Evolutionary conservation across 2,888 invertebrate genomes (phyloP).

Genomic region (Campaea margaritaria): DNA sequence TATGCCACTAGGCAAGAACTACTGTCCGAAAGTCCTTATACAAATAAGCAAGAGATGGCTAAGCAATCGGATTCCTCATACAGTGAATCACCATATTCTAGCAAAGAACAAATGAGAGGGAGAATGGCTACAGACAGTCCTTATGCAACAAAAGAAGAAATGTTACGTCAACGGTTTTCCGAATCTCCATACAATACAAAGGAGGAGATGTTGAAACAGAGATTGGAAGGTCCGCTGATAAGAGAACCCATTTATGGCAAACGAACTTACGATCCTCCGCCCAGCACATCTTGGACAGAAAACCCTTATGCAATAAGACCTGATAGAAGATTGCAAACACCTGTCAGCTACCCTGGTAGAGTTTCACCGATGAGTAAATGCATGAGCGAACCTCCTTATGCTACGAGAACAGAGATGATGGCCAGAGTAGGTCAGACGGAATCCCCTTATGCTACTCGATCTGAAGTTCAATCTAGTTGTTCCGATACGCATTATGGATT

Average conservation of each 20-base stretch:
- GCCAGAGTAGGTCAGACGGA: constrained; percentile 70
- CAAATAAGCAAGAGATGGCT: constrained; percentile 61
- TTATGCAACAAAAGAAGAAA: constrained; percentile 81
- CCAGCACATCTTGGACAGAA: constrained; percentile 75
- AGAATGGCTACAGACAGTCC: constrained; percentile 74
- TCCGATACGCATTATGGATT: constrained; percentile 71
- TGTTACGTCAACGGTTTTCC: constrained; percentile 80
- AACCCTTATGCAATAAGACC: constrained; percentile 72
- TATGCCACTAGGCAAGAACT: constrained; percentile 58
- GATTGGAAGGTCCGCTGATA: constrained; percentile 63
- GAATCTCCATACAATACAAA: constrained; percentile 82
- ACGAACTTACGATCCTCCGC: constrained; percentile 79
- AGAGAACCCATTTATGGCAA: constrained; percentile 76
- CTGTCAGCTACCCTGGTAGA: constrained; percentile 70
- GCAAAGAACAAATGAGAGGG: constrained; percentile 77
- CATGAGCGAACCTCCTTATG: constrained; percentile 81
- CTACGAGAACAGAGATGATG: constrained; percentile 78
- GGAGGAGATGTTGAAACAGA: constrained; percentile 79
- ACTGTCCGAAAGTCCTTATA: constrained; percentile 58
- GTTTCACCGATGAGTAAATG: constrained; percentile 77
- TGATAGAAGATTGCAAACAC: constrained; percentile 76
- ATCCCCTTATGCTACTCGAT: constrained; percentile 70
- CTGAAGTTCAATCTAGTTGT: constrained; percentile 77
- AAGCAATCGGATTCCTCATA: constrained; percentile 70
- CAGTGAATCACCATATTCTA: constrained; percentile 77